Evolutionary conservation across 92 coral and sea anemone genomes (phyloP), one percentile per base, ranked within the genome.

Genomic region (Chrysogorgia sp.): DNA sequence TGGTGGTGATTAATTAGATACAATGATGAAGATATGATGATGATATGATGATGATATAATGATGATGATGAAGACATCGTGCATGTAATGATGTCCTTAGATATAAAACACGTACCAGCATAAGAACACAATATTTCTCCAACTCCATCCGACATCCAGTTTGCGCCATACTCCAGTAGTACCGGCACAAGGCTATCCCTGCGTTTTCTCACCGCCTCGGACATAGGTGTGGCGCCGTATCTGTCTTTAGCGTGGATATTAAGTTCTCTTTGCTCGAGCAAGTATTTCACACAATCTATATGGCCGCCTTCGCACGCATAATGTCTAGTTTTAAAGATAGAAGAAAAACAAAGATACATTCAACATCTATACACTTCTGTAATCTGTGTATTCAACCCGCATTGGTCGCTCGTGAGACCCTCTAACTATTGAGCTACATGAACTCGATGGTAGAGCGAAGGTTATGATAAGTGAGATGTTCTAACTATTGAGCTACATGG

Each of bases 181-280:
- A 92, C 81, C 77, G 85, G 89, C 8, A 87, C 96, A 17, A 94
- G 84, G 24, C 85, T 84, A 45, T 94, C 92, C 57, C 90, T 94
- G 9, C 89, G 92, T 66, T 62, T 58, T 76, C 86, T 86, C 35
- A 89, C 84, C 43, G 98, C 98, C 58, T 94, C 98, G 33, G 90
- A 83, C 10, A 92, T 79, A 20, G 97, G 88, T 17, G 97, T 83
- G 7, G 89, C 81, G 65, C 89, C 84, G 89, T 96, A 92, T 85
- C 96, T 88, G 86, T 92, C 98, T 75, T 82, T 93, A 14, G 94
- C 92, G 47, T 93, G 97, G 43, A 91, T 82, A 47, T 93, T 91
- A 22, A 93, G 92, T 58, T 89, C 92, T 19, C 92, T 75, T 71
- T 91, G 98, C 58, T 92, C 88, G 19, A 93, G 75, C 59, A 93